Conservation (phyloP, 2,888 invertebrate genomes). For the Pristionchus maxplancki region DNA sequence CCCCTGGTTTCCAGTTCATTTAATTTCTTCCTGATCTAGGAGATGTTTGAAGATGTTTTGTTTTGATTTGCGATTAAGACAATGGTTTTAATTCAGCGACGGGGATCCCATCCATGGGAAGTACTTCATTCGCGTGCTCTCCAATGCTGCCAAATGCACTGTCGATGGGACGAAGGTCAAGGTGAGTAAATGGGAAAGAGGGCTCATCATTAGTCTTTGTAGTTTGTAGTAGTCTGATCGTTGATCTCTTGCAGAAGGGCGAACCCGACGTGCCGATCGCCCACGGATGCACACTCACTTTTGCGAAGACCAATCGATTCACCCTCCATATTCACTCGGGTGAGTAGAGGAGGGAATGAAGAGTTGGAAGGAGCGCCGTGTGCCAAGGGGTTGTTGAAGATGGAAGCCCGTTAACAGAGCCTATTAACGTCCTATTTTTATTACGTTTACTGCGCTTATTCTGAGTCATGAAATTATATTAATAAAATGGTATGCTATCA, state of each 20-base stretch:
- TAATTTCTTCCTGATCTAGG: no score
- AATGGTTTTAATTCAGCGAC: not conserved
- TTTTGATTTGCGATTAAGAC: not conserved
- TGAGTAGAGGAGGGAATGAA: not conserved
- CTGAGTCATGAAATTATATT: no score
- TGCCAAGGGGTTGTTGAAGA: no score
- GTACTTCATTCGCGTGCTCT: conserved; percentile 40
- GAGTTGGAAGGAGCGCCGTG: no score
- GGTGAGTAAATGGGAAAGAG: not conserved
- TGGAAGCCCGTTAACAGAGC: no score
- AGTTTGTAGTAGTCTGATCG: not conserved
- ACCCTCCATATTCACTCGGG: conserved; percentile 50
- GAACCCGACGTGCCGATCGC: conserved; percentile 35
- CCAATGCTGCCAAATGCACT: conserved; percentile 47
- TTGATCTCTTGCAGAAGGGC: conserved; percentile 25
- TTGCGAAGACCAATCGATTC: conserved; percentile 47
- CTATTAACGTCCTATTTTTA: no score
- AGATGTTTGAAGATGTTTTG: no score
- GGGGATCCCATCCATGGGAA: not conserved
- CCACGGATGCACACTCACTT: not conserved
- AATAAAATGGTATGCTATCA: no score
- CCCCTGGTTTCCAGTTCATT: not conserved
- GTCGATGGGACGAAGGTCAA: conserved; percentile 37
- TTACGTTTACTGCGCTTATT: no score
- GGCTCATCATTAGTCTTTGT: not conserved